Base-by-base conservation (phyloP, 2,113 vertebrate species). In the Myanophis thanlyinensis region DNA sequence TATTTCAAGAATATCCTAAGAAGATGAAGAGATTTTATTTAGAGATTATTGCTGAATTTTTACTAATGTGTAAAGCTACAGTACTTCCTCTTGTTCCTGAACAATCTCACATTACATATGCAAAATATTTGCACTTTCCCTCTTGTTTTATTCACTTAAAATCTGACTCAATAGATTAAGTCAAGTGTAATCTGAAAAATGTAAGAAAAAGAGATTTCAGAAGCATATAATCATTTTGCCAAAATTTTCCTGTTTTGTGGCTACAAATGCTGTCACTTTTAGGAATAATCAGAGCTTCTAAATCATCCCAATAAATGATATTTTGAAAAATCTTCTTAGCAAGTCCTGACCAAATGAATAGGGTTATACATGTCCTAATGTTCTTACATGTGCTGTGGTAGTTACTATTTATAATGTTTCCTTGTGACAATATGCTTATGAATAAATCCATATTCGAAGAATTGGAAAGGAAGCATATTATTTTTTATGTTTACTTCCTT, bases 131-230 rank as follows among this genome's bases (percentile, higher is more conserved):
- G 51, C 27, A 27, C 9, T 44, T 25, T 91, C 85, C 56, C 11
- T 80, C 59, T 25, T 87, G 88, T 93, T 92, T 92, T 90, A 89
- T 93, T 90, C 93, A 94, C 44, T 73, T 90, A 91, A 96, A 30
- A 59, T 87, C 22, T 88, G 90, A 87, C 30, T 95, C 62, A 92
- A 56, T 0, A 0, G 46, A 59, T 96, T 93, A 87, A 94, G 88
- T 87, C 62, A 93, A 85, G 15, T 59, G 85, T 96, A 93, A 95
- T 56, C 52, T 84, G 89, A 25, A 8, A 49, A 89, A 18, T 90
- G 93, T 52, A 94, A 90, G 91, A 96, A 94, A 12, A 62, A 62
- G 35, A 49, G 90, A 18, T 90, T 94, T 56, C 95, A 89, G 91
- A 96, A 94, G 30, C 23, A 54, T 90, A 47, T 10, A 52, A 85